Percentiles rank a stretch among this genome's conserved stretches.
phyloP scores from a whole-genome alignment of 2,797 vertebrate species.

The Sternotherus odoratus region DNA sequence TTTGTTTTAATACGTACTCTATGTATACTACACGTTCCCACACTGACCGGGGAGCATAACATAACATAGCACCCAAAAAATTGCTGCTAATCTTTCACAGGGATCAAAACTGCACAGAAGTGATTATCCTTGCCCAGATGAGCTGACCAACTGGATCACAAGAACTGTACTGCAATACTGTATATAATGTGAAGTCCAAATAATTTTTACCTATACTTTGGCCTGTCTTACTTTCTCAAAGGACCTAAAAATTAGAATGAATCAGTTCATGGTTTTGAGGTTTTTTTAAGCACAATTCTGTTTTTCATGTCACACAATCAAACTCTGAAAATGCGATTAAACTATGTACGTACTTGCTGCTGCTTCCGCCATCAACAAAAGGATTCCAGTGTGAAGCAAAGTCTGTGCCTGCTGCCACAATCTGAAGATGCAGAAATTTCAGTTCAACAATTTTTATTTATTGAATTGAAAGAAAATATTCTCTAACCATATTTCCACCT shows the following conservation, averaged over 20 bases:
- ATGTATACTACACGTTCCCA: neutral
- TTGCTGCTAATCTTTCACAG: fast-evolving
- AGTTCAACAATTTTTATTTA: neutral
- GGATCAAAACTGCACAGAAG: neutral
- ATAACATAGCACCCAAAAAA: neutral
- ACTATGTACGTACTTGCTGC: constrained; percentile 82
- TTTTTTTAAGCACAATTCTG: neutral
- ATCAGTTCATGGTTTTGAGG: neutral
- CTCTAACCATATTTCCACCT: neutral
- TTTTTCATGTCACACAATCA: neutral
- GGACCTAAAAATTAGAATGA: neutral
- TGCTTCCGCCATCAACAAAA: constrained; percentile 90
- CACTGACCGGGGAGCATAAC: neutral
- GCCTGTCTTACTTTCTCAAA: neutral
- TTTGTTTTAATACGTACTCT: fast-evolving
- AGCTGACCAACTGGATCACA: neutral
- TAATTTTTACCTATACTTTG: neutral
- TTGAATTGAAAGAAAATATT: neutral
- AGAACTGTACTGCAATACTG: neutral
- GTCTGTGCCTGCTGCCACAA: constrained; percentile 89
- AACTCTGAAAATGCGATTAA: neutral
- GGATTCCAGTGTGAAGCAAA: constrained; percentile 94
- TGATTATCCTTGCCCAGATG: fast-evolving
- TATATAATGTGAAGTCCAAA: neutral
- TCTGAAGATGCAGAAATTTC: constrained; percentile 81